Evolutionary conservation across 2,888 invertebrate species (phyloP).

Genomic region (Maniola hyperantus): DNA sequence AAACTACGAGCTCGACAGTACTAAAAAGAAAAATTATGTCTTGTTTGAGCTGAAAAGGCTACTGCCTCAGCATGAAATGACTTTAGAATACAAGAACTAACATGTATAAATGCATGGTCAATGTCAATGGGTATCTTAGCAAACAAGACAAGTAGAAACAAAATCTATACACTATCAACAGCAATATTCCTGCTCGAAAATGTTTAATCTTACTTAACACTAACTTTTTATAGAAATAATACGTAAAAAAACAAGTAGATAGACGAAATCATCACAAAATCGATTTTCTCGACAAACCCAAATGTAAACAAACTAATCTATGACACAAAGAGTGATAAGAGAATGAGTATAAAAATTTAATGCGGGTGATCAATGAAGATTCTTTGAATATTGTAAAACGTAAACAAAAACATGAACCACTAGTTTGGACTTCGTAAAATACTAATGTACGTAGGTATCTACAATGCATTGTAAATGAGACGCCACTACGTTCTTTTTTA

Average conservation of each 20-base stretch:
- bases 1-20: too few species aligned
- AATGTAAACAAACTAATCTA: slow-evolving; percentile 42
- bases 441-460: background rate
- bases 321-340: slow-evolving; percentile 17
- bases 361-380: slow-evolving; percentile 7
- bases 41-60: too few species aligned
- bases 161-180: background rate
- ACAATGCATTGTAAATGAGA: slow-evolving; percentile 1
- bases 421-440: slow-evolving; percentile 11
- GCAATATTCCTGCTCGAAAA: background rate
- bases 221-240: background rate
- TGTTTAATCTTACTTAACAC: background rate
- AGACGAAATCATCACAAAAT: slow-evolving; percentile 39
- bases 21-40: too few species aligned
- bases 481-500: slow-evolving; percentile 16
- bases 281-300: slow-evolving; percentile 41
- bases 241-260: background rate
- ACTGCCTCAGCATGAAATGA: too few species aligned
- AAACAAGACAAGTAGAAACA: background rate
- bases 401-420: slow-evolving; percentile 22
- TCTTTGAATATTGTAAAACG: background rate
- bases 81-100: too few species aligned
- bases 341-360: background rate
- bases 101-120: too few species aligned
- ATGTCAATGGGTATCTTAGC: too few species aligned